A percentile compares a stretch with the other conserved stretches of the same genome.
Evolutionary conservation across 2,113 vertebrate genomes (phyloP).

Genomic region (Formicarius rufipectus): DNA sequence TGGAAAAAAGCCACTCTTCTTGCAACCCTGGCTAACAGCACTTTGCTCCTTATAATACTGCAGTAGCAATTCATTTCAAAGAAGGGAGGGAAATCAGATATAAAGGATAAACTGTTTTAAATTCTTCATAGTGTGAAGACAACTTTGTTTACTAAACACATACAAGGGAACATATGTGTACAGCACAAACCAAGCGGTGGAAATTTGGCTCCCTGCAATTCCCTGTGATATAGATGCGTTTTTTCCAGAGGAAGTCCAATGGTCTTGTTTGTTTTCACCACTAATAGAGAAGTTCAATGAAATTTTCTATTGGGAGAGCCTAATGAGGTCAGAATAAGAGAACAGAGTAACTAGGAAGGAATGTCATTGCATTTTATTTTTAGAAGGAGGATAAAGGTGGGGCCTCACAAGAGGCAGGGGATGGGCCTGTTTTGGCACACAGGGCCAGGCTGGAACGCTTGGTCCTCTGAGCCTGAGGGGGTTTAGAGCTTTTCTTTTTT

Average conservation of each 20-base stretch:
- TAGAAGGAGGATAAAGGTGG: conserved; percentile 58
- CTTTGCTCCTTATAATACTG: neutral
- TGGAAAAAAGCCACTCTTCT: neutral
- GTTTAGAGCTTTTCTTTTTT: neutral
- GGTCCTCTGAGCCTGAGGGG: neutral
- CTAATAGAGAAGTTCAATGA: conserved; percentile 18
- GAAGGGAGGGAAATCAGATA: neutral
- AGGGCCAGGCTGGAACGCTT: neutral
- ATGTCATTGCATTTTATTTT: conserved; percentile 51
- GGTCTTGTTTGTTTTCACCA: conserved; percentile 27
- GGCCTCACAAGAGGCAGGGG: conserved; percentile 13
- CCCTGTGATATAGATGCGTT: conserved; percentile 5
- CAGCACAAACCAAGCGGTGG: neutral
- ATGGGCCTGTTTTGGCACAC: neutral
- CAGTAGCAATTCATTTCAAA: neutral
- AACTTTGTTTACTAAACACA: conserved; percentile 28
- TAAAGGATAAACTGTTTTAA: neutral
- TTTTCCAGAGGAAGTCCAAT: conserved; percentile 54
- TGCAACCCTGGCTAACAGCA: neutral
- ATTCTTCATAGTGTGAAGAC: neutral
- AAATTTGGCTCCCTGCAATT: conserved; percentile 31
- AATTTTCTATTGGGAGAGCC: conserved; percentile 43
- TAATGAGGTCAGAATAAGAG: conserved; percentile 54
- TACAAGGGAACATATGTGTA: neutral
- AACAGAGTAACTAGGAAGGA: conserved; percentile 41